Evolutionary conservation across 2,797 vertebrate species (phyloP), one percentile per base, ranked within the genome.

Genomic region (Sciurus carolinensis): DNA sequence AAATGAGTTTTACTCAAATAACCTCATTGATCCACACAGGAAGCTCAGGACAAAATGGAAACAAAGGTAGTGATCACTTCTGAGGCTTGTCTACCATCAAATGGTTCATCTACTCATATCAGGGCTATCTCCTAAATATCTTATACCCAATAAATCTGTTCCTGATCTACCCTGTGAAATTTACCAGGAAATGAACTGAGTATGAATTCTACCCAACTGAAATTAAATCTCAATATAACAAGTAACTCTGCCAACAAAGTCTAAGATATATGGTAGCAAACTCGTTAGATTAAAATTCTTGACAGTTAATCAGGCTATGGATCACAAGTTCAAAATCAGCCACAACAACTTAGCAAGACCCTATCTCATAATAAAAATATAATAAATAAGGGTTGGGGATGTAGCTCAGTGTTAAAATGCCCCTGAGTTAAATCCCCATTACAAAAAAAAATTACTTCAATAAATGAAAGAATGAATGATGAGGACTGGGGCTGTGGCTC

Each of bases 1-100:
- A 42, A 67, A 80, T 82, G 9, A 90, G 57, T 28, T 96, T 96
- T 69, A 91, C 54, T 73, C 33, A 89, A 83, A 95, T 59, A 84
- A 86, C 1, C 14, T 87, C 81, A 77, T 77, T 90, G 54, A 86
- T 91, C 26, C 54, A 17, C 71, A 67, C 15, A 88, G 12, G 39
- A 82, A 79, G 26, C 36, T 85, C 1, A 66, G 47, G 33, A 18
- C 44, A 87, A 87, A 87, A 90, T 20, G 33, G 9, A 85, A 54
- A 85, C 71, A 13, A 75, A 83, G 30, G 71, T 39, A 84, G 11
- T 90, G 20, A 75, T 59, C 52, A 88, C 11, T 62, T 83, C 9
- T 9, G 67, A 81, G 59, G 85, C 39, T 66, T n/a, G 28, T 4
- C 81, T 69, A 80, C 15, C 47, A 76, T 86, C 75, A 96, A 93